A percentile compares a stretch with the other conserved stretches of the same genome.
Evolutionary conservation across 2,797 vertebrate species (phyloP).

Genomic region (Antennarius maculatus): DNA sequence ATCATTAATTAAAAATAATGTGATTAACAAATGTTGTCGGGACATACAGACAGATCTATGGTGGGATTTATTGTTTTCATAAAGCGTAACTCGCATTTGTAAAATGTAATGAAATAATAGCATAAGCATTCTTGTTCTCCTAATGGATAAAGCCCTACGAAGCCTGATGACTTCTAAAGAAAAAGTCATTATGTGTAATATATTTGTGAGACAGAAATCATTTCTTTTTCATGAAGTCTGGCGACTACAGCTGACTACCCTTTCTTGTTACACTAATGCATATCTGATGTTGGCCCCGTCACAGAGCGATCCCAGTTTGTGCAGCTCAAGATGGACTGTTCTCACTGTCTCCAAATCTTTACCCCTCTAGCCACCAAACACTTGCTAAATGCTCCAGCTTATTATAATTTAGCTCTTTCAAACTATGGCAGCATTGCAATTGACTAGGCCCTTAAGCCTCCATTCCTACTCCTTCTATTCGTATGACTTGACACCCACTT

Average conservation of each 20-base stretch:
- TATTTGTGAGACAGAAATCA: constrained; percentile 56
- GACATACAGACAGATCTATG: constrained; percentile 57
- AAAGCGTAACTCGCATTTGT: constrained; percentile 62
- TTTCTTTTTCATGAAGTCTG: constrained; percentile 70
- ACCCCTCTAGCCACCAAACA: constrained; percentile 65
- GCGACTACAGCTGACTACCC: constrained; percentile 57
- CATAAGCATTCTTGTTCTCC: constrained; percentile 59
- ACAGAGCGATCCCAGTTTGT: constrained; percentile 53
- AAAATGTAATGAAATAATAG: constrained; percentile 66
- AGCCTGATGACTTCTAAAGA: constrained; percentile 69
- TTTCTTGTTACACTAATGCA: constrained; percentile 61
- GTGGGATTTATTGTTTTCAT: constrained; percentile 71
- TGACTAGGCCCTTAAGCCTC: constrained; percentile 67
- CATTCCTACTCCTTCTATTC: constrained; percentile 63
- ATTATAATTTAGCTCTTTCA: constrained; percentile 82
- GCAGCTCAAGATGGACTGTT: constrained; percentile 57
- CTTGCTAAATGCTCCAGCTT: constrained; percentile 66
- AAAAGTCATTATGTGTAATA: constrained; percentile 69
- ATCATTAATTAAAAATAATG: constrained; percentile 70
- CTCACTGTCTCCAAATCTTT: constrained; percentile 54
- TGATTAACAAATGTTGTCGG: constrained; percentile 61
- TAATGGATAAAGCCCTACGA: constrained; percentile 65
- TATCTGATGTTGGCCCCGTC: constrained; percentile 63
- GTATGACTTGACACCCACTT: constrained; percentile 68
- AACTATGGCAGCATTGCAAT: constrained; percentile 72